Conservation (phyloP, 1,140 invertebrate species). For the Drosophila nigromelanica region DNA sequence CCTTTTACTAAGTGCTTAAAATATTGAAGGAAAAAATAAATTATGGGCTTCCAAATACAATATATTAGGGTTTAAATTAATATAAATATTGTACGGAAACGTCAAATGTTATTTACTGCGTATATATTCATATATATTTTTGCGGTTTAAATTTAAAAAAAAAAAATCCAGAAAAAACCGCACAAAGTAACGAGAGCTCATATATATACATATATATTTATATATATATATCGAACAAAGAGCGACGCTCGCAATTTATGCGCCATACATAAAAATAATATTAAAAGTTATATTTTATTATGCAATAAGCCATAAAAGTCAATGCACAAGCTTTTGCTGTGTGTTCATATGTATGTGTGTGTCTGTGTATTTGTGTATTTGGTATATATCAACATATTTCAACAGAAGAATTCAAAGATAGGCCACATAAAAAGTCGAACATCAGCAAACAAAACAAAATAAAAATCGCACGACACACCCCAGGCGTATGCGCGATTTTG, state of each 20-base stretch:
- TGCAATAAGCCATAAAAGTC: slow-evolving; percentile 26
- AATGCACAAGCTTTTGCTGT: slow-evolving; percentile 2
- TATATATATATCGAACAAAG: slow-evolving; percentile 15
- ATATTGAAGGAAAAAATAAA: too few relatives aligned
- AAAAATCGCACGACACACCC: background rate
- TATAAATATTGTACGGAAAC: too few relatives aligned
- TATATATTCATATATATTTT: background rate
- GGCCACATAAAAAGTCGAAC: background rate
- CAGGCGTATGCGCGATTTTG: slow-evolving; percentile 19
- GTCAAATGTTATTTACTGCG: background rate
- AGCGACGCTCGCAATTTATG: slow-evolving; percentile 9
- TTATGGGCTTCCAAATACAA: too few relatives aligned
- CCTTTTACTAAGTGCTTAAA: too few relatives aligned
- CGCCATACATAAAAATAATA: slow-evolving; percentile 27
- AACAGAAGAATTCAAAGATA: slow-evolving; percentile 1
- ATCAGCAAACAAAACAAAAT: slow-evolving; percentile 17
- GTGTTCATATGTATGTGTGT: background rate
- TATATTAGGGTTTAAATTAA: too few relatives aligned
- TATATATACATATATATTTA: background rate
- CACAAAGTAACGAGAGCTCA: background rate
- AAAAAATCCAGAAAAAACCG: too few relatives aligned
- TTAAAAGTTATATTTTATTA: slow-evolving; percentile 32
- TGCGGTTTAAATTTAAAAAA: background rate
- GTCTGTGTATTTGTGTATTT: background rate
- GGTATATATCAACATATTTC: slow-evolving; percentile 16